Conservation (phyloP, 2,797 vertebrate genomes). For the Halcyon chelicuti region DNA sequence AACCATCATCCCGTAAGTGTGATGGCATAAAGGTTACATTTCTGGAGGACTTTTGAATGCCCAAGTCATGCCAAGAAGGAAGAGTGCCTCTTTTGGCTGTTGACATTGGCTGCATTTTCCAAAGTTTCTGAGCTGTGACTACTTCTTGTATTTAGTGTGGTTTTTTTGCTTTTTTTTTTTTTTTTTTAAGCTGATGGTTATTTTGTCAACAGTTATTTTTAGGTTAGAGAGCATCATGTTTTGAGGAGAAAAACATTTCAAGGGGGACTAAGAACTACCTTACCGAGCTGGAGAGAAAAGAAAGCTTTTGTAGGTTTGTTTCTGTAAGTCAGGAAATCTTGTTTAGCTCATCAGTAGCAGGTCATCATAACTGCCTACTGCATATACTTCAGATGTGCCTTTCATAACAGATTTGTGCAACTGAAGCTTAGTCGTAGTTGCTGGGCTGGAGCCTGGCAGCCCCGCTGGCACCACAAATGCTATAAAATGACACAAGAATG, state of each 20-base stretch:
- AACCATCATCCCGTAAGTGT: rapidly evolving
- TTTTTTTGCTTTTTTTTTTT: background rate
- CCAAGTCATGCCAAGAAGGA: background rate
- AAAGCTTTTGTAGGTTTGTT: background rate
- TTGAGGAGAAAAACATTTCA: background rate
- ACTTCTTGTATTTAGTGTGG: background rate
- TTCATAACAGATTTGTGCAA: background rate
- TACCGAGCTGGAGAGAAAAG: background rate
- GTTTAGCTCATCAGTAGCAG: background rate
- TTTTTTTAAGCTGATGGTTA: background rate
- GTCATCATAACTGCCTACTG: background rate
- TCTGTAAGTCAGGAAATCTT: background rate
- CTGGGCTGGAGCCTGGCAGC: conserved; percentile 8
- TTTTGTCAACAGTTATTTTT: conserved; percentile 20
- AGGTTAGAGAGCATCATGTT: background rate
- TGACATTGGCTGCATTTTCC: background rate
- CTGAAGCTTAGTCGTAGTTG: rapidly evolving
- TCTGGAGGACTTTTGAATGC: background rate
- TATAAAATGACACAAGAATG: conserved; percentile 47
- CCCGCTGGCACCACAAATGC: background rate
- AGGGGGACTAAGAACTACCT: background rate
- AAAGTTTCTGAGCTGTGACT: conserved; percentile 5
- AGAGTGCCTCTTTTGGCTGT: background rate
- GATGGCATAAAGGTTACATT: background rate
- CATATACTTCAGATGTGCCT: background rate